Evolutionary conservation across 2,797 vertebrate species (phyloP).

Genomic region (Gobio occitaniae): DNA sequence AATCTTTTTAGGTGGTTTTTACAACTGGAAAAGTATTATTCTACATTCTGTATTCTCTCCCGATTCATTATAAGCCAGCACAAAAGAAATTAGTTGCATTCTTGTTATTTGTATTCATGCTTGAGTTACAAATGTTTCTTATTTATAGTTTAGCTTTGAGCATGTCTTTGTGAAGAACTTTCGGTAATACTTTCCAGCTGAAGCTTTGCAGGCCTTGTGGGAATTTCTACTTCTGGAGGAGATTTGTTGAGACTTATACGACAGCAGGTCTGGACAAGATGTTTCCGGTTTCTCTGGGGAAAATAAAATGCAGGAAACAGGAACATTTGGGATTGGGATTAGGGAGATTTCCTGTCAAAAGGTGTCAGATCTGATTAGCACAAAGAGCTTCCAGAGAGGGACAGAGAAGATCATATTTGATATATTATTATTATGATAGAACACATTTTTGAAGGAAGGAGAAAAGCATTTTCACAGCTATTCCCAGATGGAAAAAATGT

Average conservation of each 20-base stretch:
- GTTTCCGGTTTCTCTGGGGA: not conserved
- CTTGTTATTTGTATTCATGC: not conserved
- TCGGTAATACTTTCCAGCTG: not conserved
- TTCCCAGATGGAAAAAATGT: not conserved
- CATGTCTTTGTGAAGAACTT: not conserved
- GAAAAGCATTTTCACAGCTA: not conserved
- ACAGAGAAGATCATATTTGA: not conserved
- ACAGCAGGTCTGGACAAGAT: slow-evolving; percentile 11
- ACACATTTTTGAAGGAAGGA: not conserved
- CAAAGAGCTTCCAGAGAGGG: not conserved
- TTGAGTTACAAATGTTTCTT: slow-evolving; percentile 15
- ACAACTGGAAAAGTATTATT: not conserved
- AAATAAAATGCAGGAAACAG: not conserved
- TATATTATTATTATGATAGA: too few species aligned
- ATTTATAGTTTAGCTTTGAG: slow-evolving; percentile 5
- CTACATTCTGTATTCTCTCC: not conserved
- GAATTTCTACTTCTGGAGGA: slow-evolving; percentile 14
- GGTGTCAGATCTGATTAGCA: not conserved
- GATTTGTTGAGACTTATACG: slow-evolving; percentile 6
- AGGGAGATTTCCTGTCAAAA: not conserved
- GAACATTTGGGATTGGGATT: slow-evolving; percentile 10
- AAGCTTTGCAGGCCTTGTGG: slow-evolving; percentile 7
- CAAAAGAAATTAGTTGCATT: not conserved
- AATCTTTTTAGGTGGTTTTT: not conserved
- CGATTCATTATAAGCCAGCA: not conserved